Conservation (phyloP, 2,113 vertebrate species). For the Rhea americana region DNA sequence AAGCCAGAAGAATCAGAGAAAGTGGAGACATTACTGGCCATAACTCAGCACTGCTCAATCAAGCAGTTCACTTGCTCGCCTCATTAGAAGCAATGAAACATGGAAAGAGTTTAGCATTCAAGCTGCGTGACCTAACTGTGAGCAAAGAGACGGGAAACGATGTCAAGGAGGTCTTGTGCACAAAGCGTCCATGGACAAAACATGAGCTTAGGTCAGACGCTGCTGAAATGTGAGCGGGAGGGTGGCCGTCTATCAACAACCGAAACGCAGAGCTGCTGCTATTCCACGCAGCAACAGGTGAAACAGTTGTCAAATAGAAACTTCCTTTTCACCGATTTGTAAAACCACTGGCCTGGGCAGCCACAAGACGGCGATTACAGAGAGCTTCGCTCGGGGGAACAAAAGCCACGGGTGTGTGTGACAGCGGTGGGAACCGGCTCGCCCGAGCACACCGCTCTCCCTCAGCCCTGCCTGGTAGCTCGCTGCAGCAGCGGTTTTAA, state of each 20-base stretch:
- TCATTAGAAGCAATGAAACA: background rate
- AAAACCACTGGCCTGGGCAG: background rate
- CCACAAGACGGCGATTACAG: rapidly evolving
- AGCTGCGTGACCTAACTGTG: background rate
- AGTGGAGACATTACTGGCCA: rapidly evolving
- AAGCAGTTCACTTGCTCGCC: rapidly evolving
- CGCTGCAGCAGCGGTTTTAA: too few species aligned
- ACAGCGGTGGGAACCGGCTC: rapidly evolving
- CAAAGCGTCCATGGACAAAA: background rate
- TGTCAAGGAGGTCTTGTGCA: conserved; percentile 8
- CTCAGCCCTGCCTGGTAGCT: too few species aligned
- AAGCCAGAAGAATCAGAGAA: background rate
- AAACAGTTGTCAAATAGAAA: background rate
- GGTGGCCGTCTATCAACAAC: background rate
- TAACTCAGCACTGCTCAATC: rapidly evolving
- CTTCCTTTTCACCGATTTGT: background rate
- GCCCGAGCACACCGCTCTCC: background rate
- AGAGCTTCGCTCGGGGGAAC: rapidly evolving
- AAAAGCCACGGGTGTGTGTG: rapidly evolving
- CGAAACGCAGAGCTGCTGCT: background rate
- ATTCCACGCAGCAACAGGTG: background rate
- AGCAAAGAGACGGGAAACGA: background rate
- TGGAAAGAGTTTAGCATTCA: background rate
- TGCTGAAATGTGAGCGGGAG: background rate
- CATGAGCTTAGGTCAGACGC: background rate